Evolutionary conservation across 2,888 invertebrate genomes (phyloP).

Genomic region (Scrobipalpa costella): DNA sequence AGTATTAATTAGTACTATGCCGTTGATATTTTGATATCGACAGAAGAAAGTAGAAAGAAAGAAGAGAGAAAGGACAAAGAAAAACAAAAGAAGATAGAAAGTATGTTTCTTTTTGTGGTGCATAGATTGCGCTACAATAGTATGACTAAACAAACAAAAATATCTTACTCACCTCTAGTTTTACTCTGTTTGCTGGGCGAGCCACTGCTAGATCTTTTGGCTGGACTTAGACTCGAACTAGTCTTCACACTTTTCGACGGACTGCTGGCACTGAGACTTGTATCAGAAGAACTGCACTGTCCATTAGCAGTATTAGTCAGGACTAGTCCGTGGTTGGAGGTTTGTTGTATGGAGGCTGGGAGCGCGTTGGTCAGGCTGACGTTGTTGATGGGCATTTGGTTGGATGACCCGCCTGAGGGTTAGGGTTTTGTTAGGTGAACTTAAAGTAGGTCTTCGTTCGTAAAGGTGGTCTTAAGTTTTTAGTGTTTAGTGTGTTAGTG

Average conservation of each 20-base stretch:
- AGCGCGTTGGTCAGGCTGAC: slow-evolving; percentile 62
- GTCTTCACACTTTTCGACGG: slow-evolving; percentile 94
- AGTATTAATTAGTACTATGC: slow-evolving; percentile 56
- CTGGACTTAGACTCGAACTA: slow-evolving; percentile 91
- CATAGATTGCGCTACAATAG: background rate
- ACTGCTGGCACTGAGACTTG: slow-evolving; percentile 86
- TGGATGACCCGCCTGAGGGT: slow-evolving; percentile 51
- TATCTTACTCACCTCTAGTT: slow-evolving; percentile 84
- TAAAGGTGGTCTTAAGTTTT: too few species aligned
- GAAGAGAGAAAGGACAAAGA: too few species aligned
- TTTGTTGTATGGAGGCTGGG: slow-evolving; percentile 64
- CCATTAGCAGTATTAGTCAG: slow-evolving; percentile 65
- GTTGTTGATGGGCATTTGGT: slow-evolving; percentile 62
- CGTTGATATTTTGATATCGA: too few species aligned
- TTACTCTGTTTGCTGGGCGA: slow-evolving; percentile 90
- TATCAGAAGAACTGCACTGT: slow-evolving; percentile 77
- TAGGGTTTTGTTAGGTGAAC: slow-evolving; percentile 1
- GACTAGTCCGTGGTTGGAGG: slow-evolving; percentile 57
- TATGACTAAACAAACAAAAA: background rate
- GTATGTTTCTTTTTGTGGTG: too few species aligned
- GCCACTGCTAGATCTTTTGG: slow-evolving; percentile 90
- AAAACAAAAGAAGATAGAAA: too few species aligned
- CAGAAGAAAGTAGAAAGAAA: too few species aligned
- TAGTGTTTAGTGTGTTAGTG: too few species aligned
- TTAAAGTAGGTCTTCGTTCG: too few species aligned